Conservation (phyloP, 2,113 vertebrate genomes). For the Periophthalmus modestus region DNA sequence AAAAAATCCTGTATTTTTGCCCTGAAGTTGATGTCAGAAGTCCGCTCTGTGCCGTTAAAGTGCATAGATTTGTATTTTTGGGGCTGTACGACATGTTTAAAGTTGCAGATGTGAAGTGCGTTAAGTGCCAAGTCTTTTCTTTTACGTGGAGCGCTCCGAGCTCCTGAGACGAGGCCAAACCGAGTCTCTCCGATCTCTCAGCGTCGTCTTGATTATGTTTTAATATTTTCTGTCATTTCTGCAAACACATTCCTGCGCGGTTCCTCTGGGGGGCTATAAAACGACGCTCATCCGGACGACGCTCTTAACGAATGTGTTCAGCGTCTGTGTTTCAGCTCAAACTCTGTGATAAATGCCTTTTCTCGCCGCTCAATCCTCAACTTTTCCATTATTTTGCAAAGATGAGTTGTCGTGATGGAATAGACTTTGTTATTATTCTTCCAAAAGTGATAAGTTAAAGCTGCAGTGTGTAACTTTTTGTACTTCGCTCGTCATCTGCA, state of each 20-base stretch:
- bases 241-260: conserved; percentile 18
- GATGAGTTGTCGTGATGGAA: no score
- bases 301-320: conserved; percentile 32
- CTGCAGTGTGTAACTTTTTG: no score
- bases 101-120: background rate
- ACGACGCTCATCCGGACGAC: conserved; percentile 41
- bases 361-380: conserved; percentile 42
- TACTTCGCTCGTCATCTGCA: no score
- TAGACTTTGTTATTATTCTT: no score
- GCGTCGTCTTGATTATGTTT: conserved; percentile 40
- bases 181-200: conserved; percentile 27
- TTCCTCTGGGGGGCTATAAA: conserved; percentile 46
- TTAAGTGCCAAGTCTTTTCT: background rate
- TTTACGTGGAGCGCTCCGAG: background rate
- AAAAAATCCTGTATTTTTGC: background rate
- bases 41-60: no score
- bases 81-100: background rate
- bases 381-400: conserved; percentile 33
- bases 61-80: background rate
- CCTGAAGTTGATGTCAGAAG: background rate
- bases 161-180: conserved; percentile 10
- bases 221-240: conserved; percentile 57
- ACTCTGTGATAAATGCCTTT: conserved; percentile 43
- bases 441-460: no score
- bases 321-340: conserved; percentile 49